Conservation (phyloP, 2,888 invertebrate species). For the Copidosoma aretas region DNA sequence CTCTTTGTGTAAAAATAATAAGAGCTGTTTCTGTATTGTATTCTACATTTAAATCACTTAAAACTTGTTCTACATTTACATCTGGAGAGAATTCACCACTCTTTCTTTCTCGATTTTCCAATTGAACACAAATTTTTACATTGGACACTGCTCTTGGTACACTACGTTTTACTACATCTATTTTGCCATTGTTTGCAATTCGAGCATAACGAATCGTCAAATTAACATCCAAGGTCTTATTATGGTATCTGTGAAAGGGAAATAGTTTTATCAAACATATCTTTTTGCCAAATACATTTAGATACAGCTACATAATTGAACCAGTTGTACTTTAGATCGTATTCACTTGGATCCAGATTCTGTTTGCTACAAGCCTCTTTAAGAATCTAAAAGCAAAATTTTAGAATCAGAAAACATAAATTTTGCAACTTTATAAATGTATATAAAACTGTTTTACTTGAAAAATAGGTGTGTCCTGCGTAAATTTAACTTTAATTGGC, state of each 20-base stretch:
- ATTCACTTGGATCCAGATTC: conserved; percentile 76
- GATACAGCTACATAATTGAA: conserved; percentile 19
- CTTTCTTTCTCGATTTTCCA: conserved; percentile 75
- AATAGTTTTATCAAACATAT: conserved; percentile 15
- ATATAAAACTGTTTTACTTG: too few relatives aligned
- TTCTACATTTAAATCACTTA: conserved; percentile 67
- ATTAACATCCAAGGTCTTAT: conserved; percentile 78
- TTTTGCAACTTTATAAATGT: too few relatives aligned
- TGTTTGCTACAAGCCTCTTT: conserved; percentile 85
- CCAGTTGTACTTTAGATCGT: conserved; percentile 72
- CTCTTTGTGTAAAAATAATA: conserved; percentile 56
- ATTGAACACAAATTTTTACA: conserved; percentile 78
- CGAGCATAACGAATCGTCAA: conserved; percentile 83
- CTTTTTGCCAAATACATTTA: conserved; percentile 4
- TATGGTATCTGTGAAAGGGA: conserved; percentile 70
- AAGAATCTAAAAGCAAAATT: conserved; percentile 68
- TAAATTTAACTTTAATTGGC: too few relatives aligned
- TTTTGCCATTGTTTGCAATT: conserved; percentile 86
- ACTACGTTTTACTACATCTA: conserved; percentile 80
- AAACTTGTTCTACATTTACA: conserved; percentile 67
- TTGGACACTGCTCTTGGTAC: conserved; percentile 70
- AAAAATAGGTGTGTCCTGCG: too few relatives aligned
- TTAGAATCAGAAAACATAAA: conserved; percentile 9
- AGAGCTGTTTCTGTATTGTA: conserved; percentile 57
- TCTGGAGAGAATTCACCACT: conserved; percentile 69